Evolutionary conservation across 2,113 vertebrate species (phyloP), one percentile per base, ranked within the genome.

Genomic region (Semicossyphus pulcher): DNA sequence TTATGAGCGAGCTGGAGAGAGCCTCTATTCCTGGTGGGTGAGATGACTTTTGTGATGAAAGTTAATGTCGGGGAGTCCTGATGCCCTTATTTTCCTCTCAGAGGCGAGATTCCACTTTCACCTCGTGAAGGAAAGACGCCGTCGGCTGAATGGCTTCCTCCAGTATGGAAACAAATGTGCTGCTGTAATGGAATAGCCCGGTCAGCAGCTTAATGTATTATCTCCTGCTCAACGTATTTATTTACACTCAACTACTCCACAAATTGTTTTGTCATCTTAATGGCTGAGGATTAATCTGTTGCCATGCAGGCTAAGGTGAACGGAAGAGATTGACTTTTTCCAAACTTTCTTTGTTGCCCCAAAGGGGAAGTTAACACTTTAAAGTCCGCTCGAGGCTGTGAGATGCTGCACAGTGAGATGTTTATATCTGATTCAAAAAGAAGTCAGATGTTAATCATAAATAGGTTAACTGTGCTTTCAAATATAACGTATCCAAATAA

Each of bases 191-290:
- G 91, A 92, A 91, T 80, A 87, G 90, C 91, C 92, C 81, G 87
- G 90, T 91, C 92, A 89, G 91, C 85, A 91, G 86, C 84, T 88
- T 94, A 93, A 94, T 93, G 86, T 94, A 94, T 94, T 93, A 94
- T 94, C 91, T 93, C 87, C 91, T 92, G 85, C 92, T 92, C 92
- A 88, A 85, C 47, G 83, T 93, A 90, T 94, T 95, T 94, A 95
- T 95, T 95, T 95, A 95, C 92, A 93, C 92, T 93, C 92, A 93
- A 92, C 93, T 93, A 91, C 91, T 86, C 90, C 88, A 86, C 92
- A 95, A 91, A 93, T 93, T 94, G 93, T 91, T 89, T 91, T 94
- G 93, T 94, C 93, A 91, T 92, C 90, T 88, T 92, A 94, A 93
- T 92, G 88, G 91, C 77, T 71, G 87, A 91, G 89, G 90, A 94